These are phyloP conservation scores for Deroplatys truncata DNA, from an alignment of 2,888 invertebrate genomes.

Conservation along the genomic window DNA sequence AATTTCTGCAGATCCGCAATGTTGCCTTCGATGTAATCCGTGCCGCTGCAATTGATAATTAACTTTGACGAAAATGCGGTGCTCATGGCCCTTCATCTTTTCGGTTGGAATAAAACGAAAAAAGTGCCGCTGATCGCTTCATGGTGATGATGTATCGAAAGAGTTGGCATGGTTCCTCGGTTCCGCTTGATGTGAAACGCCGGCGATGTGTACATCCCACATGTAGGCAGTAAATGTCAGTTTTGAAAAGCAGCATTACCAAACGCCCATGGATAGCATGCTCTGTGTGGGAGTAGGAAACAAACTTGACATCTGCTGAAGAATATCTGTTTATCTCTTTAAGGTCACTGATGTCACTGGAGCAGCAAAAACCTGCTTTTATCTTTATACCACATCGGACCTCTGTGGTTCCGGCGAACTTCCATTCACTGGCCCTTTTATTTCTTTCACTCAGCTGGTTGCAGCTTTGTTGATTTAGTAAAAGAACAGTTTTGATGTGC, in stretches of 20 bases:
- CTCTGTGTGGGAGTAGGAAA: background rate
- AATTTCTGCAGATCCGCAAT: too few species aligned
- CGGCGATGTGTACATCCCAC: background rate
- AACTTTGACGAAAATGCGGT: too few species aligned
- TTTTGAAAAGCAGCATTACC: background rate
- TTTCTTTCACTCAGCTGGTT: background rate
- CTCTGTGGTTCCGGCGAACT: background rate
- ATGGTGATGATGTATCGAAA: background rate
- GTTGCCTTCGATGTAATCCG: too few species aligned
- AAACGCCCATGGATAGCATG: background rate
- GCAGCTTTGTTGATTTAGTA: background rate
- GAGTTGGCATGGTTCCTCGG: background rate
- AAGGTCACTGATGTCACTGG: background rate
- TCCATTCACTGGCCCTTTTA: background rate
- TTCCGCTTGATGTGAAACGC: background rate
- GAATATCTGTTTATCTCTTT: background rate
- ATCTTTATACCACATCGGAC: background rate
- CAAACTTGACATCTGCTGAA: background rate
- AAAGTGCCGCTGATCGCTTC: background rate
- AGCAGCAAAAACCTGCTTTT: background rate
- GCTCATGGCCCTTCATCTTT: too few species aligned
- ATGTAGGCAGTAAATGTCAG: background rate
- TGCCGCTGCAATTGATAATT: too few species aligned
- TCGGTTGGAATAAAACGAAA: background rate
- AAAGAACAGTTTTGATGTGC: too few species aligned